A percentile compares a stretch with the other conserved stretches of the same genome.
These are phyloP conservation scores for Chaunax sp. DNA, from an alignment of 2,797 vertebrate species.

Conservation along the genomic window DNA sequence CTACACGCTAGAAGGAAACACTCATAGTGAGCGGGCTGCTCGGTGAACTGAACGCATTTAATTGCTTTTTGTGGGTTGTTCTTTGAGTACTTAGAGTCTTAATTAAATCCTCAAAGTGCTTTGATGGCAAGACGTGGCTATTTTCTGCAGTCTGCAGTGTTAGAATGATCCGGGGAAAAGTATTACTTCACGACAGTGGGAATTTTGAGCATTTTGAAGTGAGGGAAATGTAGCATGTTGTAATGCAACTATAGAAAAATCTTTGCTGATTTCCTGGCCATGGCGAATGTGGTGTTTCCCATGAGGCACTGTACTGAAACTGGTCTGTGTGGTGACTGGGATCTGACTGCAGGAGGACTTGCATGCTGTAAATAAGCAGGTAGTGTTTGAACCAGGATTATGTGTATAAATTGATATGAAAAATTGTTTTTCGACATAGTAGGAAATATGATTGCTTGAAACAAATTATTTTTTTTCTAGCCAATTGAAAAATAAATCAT, in stretches of 20 bases:
- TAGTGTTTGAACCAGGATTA: too few relatives aligned
- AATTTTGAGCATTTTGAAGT: constrained; percentile 8
- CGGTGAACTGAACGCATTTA: constrained; percentile 36
- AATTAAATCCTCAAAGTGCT: constrained; percentile 40
- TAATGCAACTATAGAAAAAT: constrained; percentile 11
- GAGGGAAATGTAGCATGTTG: constrained; percentile 23
- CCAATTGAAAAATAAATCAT: too few relatives aligned
- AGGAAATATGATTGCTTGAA: too few relatives aligned
- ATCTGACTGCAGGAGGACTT: too few relatives aligned
- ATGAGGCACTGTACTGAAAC: too few relatives aligned
- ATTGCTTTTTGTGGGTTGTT: constrained; percentile 22
- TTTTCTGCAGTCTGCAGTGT: constrained; percentile 19
- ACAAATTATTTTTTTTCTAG: too few relatives aligned
- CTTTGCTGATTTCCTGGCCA: too few relatives aligned
- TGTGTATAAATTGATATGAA: too few relatives aligned
- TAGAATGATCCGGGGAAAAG: constrained; percentile 21
- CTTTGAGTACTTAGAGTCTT: constrained; percentile 26
- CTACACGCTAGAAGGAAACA: constrained; percentile 20
- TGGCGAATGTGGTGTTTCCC: background rate
- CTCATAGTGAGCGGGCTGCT: constrained; percentile 19
- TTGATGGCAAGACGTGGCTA: constrained; percentile 23
- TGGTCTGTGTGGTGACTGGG: too few relatives aligned
- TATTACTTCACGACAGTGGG: background rate
- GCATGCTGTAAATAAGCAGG: too few relatives aligned
- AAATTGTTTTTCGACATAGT: too few relatives aligned